phyloP scores from a whole-genome alignment of 2,797 vertebrate genomes.

The Tauraco hartlaubi region DNA sequence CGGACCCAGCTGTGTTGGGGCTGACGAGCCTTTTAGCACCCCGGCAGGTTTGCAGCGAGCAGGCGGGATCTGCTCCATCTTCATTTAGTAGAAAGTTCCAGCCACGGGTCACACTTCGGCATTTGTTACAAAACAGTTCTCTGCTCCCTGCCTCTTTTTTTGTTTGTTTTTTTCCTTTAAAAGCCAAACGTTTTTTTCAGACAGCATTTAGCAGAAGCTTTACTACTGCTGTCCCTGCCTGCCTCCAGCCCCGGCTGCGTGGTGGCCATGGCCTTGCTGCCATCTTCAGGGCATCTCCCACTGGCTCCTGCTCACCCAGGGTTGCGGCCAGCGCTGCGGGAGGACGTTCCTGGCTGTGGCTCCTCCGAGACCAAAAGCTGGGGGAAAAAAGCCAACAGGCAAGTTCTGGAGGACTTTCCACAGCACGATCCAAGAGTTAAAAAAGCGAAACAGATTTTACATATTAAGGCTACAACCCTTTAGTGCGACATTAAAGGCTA shows the following conservation, averaged over 20 bases:
- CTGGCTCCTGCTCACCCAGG: not conserved
- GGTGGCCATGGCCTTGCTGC: conserved; percentile 46
- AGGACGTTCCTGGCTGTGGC: not conserved
- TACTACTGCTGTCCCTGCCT: not conserved
- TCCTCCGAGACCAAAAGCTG: conserved; percentile 52
- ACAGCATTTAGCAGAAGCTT: not conserved
- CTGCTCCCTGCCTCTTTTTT: too few species aligned
- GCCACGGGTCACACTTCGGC: not conserved
- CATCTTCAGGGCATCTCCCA: conserved; percentile 48
- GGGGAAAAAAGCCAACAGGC: conserved; percentile 52
- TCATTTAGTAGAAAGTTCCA: not conserved
- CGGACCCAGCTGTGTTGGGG: not conserved
- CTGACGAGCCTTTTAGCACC: not conserved
- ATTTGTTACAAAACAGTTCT: not conserved
- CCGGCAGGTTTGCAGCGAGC: not conserved
- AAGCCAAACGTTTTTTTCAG: not conserved
- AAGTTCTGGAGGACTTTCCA: conserved; percentile 57
- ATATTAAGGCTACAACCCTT: conserved; percentile 60
- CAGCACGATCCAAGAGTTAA: conserved; percentile 42
- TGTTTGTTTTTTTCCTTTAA: not conserved
- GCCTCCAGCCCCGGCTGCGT: not conserved
- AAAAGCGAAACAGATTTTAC: conserved; percentile 64
- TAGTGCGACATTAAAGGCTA: conserved; percentile 62
- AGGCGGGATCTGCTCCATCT: not conserved
- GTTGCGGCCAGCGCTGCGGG: not conserved